Base-by-base conservation (phyloP, 2,113 vertebrate species). In the Galemys pyrenaicus region DNA sequence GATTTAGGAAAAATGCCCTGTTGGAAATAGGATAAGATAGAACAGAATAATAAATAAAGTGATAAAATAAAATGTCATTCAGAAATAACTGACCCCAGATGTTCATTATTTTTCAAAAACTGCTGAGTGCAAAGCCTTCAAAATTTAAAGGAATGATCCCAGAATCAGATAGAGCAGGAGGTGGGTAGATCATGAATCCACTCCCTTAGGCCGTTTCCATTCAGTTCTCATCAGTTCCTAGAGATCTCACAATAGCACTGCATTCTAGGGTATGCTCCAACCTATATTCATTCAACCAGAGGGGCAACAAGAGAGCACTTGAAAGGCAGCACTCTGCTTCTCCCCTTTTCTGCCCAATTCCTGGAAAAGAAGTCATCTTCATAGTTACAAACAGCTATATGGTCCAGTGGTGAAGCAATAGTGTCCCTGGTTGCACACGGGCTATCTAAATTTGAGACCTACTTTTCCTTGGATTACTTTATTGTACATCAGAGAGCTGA, bases 1-100 rank as follows among this genome's bases (percentile, higher is more conserved):
- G 98, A 99, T 95, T 98, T 99, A 44, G 99, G 99, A 95, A 99
- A 99, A 95, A 99, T 98, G 71, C 99, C 99, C 99, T 99, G 97
- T 95, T 92, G 86, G 92, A 91, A 90, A 92, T 7, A 91, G 74
- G 70, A 95, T 26, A 80, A 95, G 32, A 41, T 41, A 35, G 39
- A 71, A 71, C 15, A 41, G 24, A 39, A 37, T 28, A 71, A 71
- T 39, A 26, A 39, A 67, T 35, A 70, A 70, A 39, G 35, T 20
- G 9, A 83, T 60, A 30, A 75, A 85, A 49, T 35, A 35, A 62
- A 20, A 75, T 86, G 51, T 58, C 54, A 80, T 24, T 62, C 19
- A 58, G 49, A 87, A 94, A 87, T 46, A 46, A 51, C 9, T 44
- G 22, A 79, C 24, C 70, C 41, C 5, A 30, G n/a, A 26, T 79